Evolutionary conservation across 2,888 invertebrate genomes (phyloP).

Genomic region (Actias luna): DNA sequence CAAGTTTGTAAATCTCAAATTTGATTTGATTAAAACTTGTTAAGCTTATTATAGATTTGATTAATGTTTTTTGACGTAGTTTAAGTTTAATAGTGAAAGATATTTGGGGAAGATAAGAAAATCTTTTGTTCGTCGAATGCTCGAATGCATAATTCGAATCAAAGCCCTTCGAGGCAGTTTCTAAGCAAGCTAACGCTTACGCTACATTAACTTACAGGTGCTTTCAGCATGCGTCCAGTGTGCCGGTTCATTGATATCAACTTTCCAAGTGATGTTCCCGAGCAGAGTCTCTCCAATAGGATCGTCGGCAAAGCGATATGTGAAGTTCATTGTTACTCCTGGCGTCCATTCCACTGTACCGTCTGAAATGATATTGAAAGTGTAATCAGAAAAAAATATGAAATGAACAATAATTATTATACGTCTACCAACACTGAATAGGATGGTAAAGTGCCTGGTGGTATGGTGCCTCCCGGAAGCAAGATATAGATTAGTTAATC

Average conservation of each 20-base stretch:
- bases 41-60: too few relatives aligned
- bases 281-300: conserved; percentile 89
- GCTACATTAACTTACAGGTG: conserved; percentile 83
- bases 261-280: conserved; percentile 93
- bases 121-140: neutral
- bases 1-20: too few relatives aligned
- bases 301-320: conserved; percentile 92
- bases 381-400: conserved; percentile 13
- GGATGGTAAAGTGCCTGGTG: too few relatives aligned
- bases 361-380: too few relatives aligned
- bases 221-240: conserved; percentile 94
- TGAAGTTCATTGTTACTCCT: conserved; percentile 93
- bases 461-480: too few relatives aligned
- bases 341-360: conserved; percentile 72
- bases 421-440: too few relatives aligned
- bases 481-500: too few relatives aligned
- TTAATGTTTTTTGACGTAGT: too few relatives aligned
- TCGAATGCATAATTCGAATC: neutral
- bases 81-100: too few relatives aligned
- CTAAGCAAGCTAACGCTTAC: neutral
- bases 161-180: neutral
- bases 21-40: too few relatives aligned
- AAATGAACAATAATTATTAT: too few relatives aligned
- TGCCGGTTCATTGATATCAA: conserved; percentile 87
- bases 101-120: neutral